A percentile compares a stretch with the other conserved stretches of the same genome.
phyloP scores from a whole-genome alignment of 64 coral and sea anemone genomes.

The Pocillopora damicornis region DNA sequence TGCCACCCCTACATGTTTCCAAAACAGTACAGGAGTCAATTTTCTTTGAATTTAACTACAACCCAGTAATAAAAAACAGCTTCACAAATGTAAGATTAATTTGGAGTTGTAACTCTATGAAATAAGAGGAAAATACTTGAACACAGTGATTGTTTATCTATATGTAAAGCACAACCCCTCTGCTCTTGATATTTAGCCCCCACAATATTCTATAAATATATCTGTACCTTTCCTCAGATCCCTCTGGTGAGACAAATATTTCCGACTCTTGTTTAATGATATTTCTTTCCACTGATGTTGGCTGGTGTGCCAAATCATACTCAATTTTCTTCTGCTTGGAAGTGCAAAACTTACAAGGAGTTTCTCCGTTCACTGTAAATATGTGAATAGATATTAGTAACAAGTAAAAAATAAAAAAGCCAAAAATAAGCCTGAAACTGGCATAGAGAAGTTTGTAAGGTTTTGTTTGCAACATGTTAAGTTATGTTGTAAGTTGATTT shows the following conservation, averaged over 20 bases:
- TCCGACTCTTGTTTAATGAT: slow-evolving; percentile 72
- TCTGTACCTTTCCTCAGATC: not conserved
- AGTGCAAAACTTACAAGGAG: slow-evolving; percentile 72
- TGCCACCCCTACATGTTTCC: no score
- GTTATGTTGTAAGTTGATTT: no score
- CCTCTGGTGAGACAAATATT: slow-evolving; percentile 51
- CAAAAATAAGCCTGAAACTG: not conserved
- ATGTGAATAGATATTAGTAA: not conserved
- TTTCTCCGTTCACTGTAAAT: slow-evolving; percentile 61
- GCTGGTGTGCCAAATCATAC: slow-evolving; percentile 80
- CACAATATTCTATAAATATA: no score
- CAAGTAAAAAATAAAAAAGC: not conserved
- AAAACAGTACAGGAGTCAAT: no score
- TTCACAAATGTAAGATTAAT: no score
- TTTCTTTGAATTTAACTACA: no score
- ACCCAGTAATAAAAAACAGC: no score
- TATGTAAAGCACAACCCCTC: no score
- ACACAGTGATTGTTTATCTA: no score
- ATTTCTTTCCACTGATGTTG: slow-evolving; percentile 79
- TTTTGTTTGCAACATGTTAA: not conserved
- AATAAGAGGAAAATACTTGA: no score
- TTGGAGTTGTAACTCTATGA: no score
- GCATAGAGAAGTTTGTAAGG: not conserved
- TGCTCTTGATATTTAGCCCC: no score
- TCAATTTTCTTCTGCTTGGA: slow-evolving; percentile 73